Evolutionary conservation across 1,140 invertebrate genomes (phyloP).

Genomic region (Drosophila littoralis): DNA sequence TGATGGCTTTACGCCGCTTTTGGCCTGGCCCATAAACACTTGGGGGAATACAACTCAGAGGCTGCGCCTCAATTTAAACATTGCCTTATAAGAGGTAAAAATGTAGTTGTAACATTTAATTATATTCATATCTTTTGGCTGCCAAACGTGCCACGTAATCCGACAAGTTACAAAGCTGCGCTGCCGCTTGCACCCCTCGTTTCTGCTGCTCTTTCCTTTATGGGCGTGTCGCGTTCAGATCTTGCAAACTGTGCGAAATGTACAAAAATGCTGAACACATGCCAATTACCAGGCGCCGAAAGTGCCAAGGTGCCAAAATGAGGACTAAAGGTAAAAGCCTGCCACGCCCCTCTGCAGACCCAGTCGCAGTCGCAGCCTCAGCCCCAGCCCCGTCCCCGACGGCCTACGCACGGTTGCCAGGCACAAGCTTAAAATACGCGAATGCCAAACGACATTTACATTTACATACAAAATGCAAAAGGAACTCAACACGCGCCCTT

Average conservation of each 20-base stretch:
- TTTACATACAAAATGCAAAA: slow-evolving; percentile 59
- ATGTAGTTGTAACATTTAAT: slow-evolving; percentile 83
- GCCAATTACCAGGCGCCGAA: slow-evolving; percentile 69
- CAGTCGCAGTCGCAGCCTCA: background rate
- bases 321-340: slow-evolving; percentile 55
- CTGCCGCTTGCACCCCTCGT: background rate
- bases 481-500: slow-evolving; percentile 40
- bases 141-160: slow-evolving; percentile 73
- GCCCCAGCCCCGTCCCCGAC: background rate
- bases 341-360: slow-evolving; percentile 8
- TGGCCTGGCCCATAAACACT: slow-evolving; percentile 56
- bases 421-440: slow-evolving; percentile 53
- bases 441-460: slow-evolving; percentile 68
- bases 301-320: slow-evolving; percentile 78
- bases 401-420: slow-evolving; percentile 33
- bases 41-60: slow-evolving; percentile 23
- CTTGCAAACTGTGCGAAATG: slow-evolving; percentile 76
- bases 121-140: slow-evolving; percentile 80
- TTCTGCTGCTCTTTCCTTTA: background rate
- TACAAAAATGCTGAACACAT: slow-evolving; percentile 82
- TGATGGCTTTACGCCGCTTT: slow-evolving; percentile 66
- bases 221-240: slow-evolving; percentile 39
- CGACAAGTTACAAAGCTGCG: slow-evolving; percentile 46
- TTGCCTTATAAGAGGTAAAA: slow-evolving; percentile 71
- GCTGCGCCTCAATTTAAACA: slow-evolving; percentile 54